A percentile compares a stretch with the other conserved stretches of the same genome.
Evolutionary conservation across 92 coral and sea anemone species (phyloP).

Genomic region (Zoanthus sansibaricus): DNA sequence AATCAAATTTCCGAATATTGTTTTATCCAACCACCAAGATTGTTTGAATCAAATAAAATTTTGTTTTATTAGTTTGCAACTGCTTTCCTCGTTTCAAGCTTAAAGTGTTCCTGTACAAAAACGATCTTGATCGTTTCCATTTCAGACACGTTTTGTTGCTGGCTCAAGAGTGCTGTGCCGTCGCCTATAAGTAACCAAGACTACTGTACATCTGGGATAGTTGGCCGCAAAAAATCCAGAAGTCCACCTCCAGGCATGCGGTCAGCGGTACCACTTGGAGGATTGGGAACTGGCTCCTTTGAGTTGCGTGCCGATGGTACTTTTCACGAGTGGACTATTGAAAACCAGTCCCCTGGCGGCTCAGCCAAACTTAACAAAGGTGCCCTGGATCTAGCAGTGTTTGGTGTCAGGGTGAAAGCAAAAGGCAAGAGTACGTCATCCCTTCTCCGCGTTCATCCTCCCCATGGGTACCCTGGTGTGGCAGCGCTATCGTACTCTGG

Average conservation of each 20-base stretch:
- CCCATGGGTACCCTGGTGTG: conserved; percentile 89
- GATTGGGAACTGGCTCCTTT: conserved; percentile 88
- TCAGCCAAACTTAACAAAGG: conserved; percentile 93
- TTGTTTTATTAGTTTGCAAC: neutral
- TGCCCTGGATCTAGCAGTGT: conserved; percentile 78
- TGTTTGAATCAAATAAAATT: too few species aligned
- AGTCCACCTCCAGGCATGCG: conserved; percentile 91
- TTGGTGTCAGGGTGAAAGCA: conserved; percentile 79
- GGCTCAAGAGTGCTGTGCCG: conserved; percentile 93
- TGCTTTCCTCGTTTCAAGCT: neutral
- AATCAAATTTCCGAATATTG: too few species aligned
- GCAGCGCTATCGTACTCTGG: conserved; percentile 85
- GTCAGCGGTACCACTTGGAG: conserved; percentile 92
- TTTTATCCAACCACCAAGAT: too few species aligned
- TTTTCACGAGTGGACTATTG: conserved; percentile 92
- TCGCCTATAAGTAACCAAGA: conserved; percentile 67
- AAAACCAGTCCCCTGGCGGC: conserved; percentile 96
- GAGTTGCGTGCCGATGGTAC: conserved; percentile 92
- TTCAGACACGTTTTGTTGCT: conserved; percentile 83
- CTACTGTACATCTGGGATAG: conserved; percentile 86
- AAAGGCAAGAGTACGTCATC: conserved; percentile 64
- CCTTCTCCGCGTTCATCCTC: conserved; percentile 82
- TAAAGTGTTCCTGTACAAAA: neutral
- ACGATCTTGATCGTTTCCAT: neutral
- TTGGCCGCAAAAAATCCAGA: conserved; percentile 75